Percentiles rank a stretch among this genome's conserved stretches.
Conservation (phyloP, 2,797 vertebrate genomes). For the Phoebastria nigripes region DNA sequence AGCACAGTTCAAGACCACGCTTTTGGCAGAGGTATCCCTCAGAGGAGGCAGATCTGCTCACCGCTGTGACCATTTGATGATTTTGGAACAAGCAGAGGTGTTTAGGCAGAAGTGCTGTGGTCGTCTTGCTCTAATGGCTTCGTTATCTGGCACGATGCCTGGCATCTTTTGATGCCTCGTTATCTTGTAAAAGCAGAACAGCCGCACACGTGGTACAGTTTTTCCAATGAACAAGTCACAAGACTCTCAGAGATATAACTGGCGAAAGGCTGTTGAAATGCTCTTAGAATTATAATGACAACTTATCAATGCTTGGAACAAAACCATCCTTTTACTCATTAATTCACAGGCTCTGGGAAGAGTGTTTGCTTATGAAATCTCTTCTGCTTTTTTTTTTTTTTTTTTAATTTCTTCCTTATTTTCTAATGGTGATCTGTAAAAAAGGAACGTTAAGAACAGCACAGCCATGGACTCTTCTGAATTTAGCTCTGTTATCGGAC, state of each 20-base stretch:
- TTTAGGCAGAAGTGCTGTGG: conserved; percentile 52
- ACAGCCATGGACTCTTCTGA: background rate
- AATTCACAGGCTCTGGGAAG: conserved; percentile 43
- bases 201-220: background rate
- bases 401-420: background rate
- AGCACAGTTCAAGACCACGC: rapidly evolving
- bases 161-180: conserved; percentile 59
- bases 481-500: conserved; percentile 16
- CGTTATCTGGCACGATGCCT: conserved; percentile 48
- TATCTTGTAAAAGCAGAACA: conserved; percentile 65
- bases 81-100: background rate
- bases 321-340: conserved; percentile 36
- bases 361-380: conserved; percentile 31
- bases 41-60: background rate
- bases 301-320: conserved; percentile 50
- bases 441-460: background rate
- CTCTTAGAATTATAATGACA: conserved; percentile 64
- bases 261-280: conserved; percentile 57
- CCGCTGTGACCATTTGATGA: background rate
- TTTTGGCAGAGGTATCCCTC: background rate
- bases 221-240: conserved; percentile 59
- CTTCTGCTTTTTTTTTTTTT: background rate
- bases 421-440: background rate
- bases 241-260: conserved; percentile 26
- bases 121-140: conserved; percentile 14